Conservation (phyloP, 1,140 invertebrate species). For the Spodoptera litura region DNA sequence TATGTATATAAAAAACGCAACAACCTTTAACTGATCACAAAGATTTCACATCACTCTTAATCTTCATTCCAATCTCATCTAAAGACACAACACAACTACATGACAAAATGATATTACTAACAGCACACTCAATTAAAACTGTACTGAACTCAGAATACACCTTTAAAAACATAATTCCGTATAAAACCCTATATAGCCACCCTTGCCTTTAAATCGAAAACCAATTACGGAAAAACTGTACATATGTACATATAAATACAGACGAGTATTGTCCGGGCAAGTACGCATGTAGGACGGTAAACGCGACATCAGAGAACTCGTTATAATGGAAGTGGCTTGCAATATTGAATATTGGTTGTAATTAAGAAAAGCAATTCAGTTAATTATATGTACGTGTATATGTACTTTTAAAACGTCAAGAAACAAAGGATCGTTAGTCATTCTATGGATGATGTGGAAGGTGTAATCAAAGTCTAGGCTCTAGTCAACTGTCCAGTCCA, state of each 20-base stretch:
- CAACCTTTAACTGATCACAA: too few species aligned
- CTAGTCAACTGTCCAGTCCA: too few species aligned
- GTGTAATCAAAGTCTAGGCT: too few species aligned
- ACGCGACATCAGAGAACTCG: constrained; percentile 12
- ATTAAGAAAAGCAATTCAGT: too few species aligned
- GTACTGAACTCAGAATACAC: neutral
- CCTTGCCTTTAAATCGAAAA: constrained; percentile 78
- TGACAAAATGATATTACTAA: neutral
- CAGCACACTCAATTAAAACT: constrained; percentile 23
- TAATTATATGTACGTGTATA: too few species aligned
- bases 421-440: too few species aligned
- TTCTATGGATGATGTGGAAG: too few species aligned
- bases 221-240: constrained; percentile 80
- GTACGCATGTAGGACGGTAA: constrained; percentile 38
- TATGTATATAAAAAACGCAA: too few species aligned
- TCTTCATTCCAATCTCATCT: neutral
- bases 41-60: too few species aligned
- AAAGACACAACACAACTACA: neutral
- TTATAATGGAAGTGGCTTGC: neutral
- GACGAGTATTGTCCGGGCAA: constrained; percentile 59
- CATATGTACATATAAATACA: constrained; percentile 61
- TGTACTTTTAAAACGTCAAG: too few species aligned
- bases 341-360: too few species aligned
- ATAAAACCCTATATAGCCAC: constrained; percentile 34
- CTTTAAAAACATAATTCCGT: constrained; percentile 35